Evolutionary conservation across 2,888 invertebrate species (phyloP).

Genomic region (Nomada hirtipes): DNA sequence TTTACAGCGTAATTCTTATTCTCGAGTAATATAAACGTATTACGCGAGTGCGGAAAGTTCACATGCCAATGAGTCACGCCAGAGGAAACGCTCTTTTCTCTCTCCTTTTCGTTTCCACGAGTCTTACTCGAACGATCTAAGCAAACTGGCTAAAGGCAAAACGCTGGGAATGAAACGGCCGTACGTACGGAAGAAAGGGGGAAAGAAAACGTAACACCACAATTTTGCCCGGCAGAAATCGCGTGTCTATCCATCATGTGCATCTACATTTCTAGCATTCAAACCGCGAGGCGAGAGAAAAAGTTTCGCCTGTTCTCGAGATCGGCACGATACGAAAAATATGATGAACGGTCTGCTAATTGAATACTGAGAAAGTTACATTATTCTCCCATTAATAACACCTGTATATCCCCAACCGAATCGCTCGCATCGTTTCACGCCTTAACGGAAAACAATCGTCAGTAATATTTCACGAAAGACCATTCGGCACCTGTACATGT

Average conservation of each 20-base stretch:
- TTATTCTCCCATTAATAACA: conserved; percentile 52
- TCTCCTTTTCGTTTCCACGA: conserved; percentile 54
- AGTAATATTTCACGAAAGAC: neutral
- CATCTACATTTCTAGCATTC: conserved; percentile 46
- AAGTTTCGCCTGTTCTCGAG: conserved; percentile 52
- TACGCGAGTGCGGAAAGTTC: conserved; percentile 45
- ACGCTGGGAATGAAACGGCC: conserved; percentile 64
- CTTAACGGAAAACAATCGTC: conserved; percentile 1
- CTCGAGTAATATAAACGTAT: neutral
- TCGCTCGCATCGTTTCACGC: neutral
- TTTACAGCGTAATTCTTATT: no score
- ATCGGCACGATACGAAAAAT: conserved; percentile 48
- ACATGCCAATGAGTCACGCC: conserved; percentile 76
- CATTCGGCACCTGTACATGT: neutral
- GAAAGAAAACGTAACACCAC: conserved; percentile 37
- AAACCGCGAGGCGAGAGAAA: conserved; percentile 21
- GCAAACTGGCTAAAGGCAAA: conserved; percentile 79
- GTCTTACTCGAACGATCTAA: conserved; percentile 65
- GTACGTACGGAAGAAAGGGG: neutral
- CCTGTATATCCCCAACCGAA: neutral
- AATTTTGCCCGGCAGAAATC: conserved; percentile 45
- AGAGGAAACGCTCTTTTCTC: conserved; percentile 76
- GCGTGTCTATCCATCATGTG: conserved; percentile 43
- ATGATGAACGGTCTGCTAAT: conserved; percentile 62
- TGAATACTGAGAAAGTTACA: conserved; percentile 62